Evolutionary conservation across 2,797 vertebrate species (phyloP), one percentile per base, ranked within the genome.

Genomic region (Echiichthys vipera): DNA sequence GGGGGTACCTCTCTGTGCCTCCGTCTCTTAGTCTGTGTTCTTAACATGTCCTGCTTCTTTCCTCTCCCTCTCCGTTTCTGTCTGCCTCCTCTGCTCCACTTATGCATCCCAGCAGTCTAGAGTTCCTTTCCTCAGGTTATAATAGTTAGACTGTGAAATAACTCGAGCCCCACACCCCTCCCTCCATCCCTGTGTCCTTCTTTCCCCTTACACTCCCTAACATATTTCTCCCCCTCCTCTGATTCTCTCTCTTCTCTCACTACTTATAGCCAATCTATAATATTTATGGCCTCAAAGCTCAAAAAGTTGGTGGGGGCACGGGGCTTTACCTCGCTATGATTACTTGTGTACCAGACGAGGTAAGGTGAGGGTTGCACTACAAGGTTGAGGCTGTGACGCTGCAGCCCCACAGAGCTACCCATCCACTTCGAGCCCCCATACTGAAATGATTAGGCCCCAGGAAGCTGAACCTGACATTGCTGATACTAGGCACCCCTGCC

Each of bases 401-500:
- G 65, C 54, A 66, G 80, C 30, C 66, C 67, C 22, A 66, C 62
- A 20, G 67, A 77, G 82, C 77, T 77, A 50, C 66, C 88, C 82
- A 86, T 84, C 89, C 85, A 84, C 82, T 83, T 45, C 17, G 36
- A 88, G 80, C 88, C 84, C 72, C 88, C 94, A 96, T 93, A 84
- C 78, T 95, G 95, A 94, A 95, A 86, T 96, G 93, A 96, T 96
- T 96, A 96, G 84, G 87, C 89, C 78, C 91, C 94, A 96, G 96
- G 95, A 97, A 96, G 93, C 92, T 85, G 87, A 94, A 95, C 85
- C 94, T 95, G 95, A 95, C 94, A 90, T 92, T 88, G 90, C 88
- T 94, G 95, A 96, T 95, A 95, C 92, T 74, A 92, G 87, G 84
- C 91, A 80, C 91, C 91, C 71, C 66, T 49, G 78, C 93, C 90